Conservation (phyloP, 2,888 invertebrate species). For the Prenolepis imparis region DNA sequence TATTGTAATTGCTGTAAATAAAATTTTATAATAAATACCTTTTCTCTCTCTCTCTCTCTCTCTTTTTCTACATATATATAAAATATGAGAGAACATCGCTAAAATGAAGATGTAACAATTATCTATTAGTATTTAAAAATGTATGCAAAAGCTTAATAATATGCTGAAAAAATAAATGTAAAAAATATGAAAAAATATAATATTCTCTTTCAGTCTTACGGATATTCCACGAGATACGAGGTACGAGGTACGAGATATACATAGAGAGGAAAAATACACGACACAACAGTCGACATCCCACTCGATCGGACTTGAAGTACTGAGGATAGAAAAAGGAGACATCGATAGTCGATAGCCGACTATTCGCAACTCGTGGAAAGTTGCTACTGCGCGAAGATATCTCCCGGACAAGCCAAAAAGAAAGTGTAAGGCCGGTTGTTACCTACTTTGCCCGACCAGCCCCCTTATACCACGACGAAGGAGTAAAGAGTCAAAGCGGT, state of each 20-base stretch:
- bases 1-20: neutral
- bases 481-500: conserved; percentile 61
- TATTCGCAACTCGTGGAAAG: conserved; percentile 44
- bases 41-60: too few relatives aligned
- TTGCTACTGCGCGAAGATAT: conserved; percentile 19
- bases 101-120: neutral
- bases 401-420: conserved; percentile 49
- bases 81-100: neutral
- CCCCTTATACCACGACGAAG: neutral
- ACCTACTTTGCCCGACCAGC: conserved; percentile 20
- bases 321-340: conserved; percentile 33
- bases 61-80: too few relatives aligned
- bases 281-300: conserved; percentile 18
- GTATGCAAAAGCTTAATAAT: neutral
- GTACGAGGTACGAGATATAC: neutral
- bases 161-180: neutral
- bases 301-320: conserved; percentile 16
- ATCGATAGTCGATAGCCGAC: conserved; percentile 49
- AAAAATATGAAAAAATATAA: neutral
- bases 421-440: conserved; percentile 38
- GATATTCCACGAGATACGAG: neutral
- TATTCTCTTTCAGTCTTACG: neutral
- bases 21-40: neutral
- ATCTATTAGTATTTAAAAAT: neutral
- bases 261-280: conserved; percentile 5